Percentiles rank a stretch among this genome's conserved stretches.
Evolutionary conservation across 2,113 vertebrate species (phyloP).

Genomic region (Sitta europaea): DNA sequence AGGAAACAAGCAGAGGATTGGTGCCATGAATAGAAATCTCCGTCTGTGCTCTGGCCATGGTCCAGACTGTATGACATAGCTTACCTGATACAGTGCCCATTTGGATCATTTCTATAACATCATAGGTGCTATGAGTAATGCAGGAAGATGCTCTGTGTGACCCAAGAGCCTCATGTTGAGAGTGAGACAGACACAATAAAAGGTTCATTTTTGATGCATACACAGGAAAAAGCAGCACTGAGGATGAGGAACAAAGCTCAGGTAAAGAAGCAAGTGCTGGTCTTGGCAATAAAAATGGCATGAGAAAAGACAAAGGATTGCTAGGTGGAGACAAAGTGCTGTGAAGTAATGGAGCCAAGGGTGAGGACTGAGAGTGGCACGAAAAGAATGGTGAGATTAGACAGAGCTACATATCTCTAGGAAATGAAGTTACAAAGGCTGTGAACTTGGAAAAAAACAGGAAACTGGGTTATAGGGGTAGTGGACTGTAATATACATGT

Average conservation of each 20-base stretch:
- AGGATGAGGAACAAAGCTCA: neutral
- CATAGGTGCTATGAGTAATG: neutral
- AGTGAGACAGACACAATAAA: neutral
- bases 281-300: neutral
- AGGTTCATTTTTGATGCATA: neutral
- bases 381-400: neutral
- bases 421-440: neutral
- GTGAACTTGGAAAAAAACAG: neutral
- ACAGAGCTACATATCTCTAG: neutral
- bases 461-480: neutral
- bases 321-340: slow-evolving; percentile 42
- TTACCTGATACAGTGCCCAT: neutral
- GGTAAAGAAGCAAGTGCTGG: neutral
- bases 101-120: neutral
- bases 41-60: neutral
- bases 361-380: neutral
- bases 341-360: neutral
- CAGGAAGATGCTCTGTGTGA: neutral
- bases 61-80: neutral
- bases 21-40: slow-evolving; percentile 17
- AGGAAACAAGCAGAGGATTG: neutral
- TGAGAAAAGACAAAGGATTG: neutral
- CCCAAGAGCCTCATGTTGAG: neutral
- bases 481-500: neutral
- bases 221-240: neutral